Base-by-base conservation (phyloP, 2,888 invertebrate genomes). In the Macrophya alboannulata region DNA sequence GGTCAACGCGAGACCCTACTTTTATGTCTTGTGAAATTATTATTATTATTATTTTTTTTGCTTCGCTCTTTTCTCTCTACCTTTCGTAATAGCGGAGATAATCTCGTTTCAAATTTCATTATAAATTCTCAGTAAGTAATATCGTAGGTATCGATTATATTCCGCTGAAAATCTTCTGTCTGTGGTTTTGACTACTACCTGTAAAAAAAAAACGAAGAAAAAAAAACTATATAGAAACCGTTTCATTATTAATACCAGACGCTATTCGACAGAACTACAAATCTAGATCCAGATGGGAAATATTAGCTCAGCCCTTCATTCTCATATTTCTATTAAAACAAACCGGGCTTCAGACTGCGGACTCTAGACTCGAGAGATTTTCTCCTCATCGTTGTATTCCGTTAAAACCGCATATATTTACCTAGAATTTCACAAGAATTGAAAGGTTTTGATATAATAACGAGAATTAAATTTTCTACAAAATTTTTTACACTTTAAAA, bases 321-420 rank as follows among this genome's bases (percentile, higher is more conserved):
- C 43, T 74, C 43, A 45, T 74, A 74, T 74, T 74, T 74, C 72
- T 74, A 45, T 74, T 74, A 45, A 43, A 74, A 74, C 72, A 74
- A 74, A 45, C 71, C 71, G 5, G 25, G 25, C 68, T 68, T 25
- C 12, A 51, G 51, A 62, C 62, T 25, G 25, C 12, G 8, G 21
- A 43, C n/a, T 74, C 21, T 21, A 74, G 21, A n/a, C 43, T 74
- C 25, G 68, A 68, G 68, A 68, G 37, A 68, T 31, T 62, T 9
- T 62, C 62, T 12, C 12, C 62, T 62, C 62, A 25, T 62, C 25
- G 3, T 31, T 31, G 55, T n/a, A n/a, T 55, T 55, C 1, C n/a
- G 55, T 55, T 55, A n/a, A 55, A n/a, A n/a, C 4, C 31, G 31
- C 31, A 31, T 31, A 71, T 71, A 71, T 71, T 71, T 37, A 71